Evolutionary conservation across 2,888 invertebrate genomes (phyloP).

Genomic region (Nymphalis urticae): DNA sequence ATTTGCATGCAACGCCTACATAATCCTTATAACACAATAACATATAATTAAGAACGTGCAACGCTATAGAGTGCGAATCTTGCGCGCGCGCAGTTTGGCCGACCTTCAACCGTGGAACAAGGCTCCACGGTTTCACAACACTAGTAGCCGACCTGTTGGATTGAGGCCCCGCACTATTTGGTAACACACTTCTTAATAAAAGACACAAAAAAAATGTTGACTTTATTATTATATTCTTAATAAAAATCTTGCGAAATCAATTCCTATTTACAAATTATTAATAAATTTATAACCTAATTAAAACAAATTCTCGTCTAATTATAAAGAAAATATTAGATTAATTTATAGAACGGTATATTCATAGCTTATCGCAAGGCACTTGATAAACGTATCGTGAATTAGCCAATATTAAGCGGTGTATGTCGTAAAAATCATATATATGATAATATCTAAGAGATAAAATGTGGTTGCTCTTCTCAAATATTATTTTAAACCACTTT

Average conservation of each 20-base stretch:
- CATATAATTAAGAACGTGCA: conserved; percentile 57
- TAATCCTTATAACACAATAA: conserved; percentile 43
- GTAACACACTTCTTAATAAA: conserved; percentile 8
- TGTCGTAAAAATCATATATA: background rate
- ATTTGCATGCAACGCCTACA: conserved; percentile 9
- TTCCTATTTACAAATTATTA: no score
- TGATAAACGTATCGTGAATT: background rate
- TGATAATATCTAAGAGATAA: conserved; percentile 4
- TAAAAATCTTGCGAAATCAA: background rate
- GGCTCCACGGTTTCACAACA: conserved; percentile 71
- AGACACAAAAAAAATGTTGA: background rate
- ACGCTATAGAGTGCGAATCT: conserved; percentile 24
- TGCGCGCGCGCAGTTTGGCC: conserved; percentile 52
- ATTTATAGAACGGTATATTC: background rate
- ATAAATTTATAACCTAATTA: no score
- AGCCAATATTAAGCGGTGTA: background rate
- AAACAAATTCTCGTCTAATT: no score
- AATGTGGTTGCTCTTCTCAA: background rate
- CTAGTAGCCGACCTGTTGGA: conserved; percentile 23
- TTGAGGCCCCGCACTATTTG: conserved; percentile 24
- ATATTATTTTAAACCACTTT: conserved; percentile 27
- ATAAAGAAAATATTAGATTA: background rate
- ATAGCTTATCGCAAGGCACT: background rate
- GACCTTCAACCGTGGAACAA: conserved; percentile 74
- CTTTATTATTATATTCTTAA: no score